Percentiles rank a stretch among this genome's conserved stretches.
phyloP scores from a whole-genome alignment of 2,113 vertebrate species.

The Microcebus jonahi region DNA sequence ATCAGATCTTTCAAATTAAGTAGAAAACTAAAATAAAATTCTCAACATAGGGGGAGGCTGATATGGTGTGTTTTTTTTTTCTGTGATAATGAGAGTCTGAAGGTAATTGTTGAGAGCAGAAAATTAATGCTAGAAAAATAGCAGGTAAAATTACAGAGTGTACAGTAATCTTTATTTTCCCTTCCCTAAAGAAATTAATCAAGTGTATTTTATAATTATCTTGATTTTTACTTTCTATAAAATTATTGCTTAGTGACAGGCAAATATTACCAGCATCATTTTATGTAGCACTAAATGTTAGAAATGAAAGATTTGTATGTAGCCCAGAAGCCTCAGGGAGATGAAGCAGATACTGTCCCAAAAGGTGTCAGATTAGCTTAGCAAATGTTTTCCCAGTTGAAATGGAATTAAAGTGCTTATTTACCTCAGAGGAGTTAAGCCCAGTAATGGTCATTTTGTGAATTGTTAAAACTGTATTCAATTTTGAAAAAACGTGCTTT shows the following conservation, averaged over 20 bases:
- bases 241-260: background rate
- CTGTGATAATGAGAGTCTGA: background rate
- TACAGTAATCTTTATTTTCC: background rate
- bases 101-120: conserved; percentile 6
- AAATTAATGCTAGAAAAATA: conserved; percentile 15
- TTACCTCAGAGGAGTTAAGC: conserved; percentile 12
- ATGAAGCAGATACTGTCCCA: background rate
- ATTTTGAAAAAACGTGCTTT: background rate
- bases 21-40: background rate
- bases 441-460: background rate
- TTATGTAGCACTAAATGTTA: background rate
- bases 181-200: conserved; percentile 9
- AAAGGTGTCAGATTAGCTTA: background rate
- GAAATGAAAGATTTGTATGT: background rate
- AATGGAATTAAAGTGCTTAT: conserved; percentile 23
- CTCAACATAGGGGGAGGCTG: background rate
- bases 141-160: conserved; percentile 28
- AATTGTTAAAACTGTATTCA: conserved; percentile 12
- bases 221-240: conserved; percentile 47
- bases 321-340: background rate
- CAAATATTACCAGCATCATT: background rate
- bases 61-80: background rate
- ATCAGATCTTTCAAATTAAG: background rate
- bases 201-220: conserved; percentile 49
- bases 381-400: background rate